Conservation (phyloP, 2,113 vertebrate species). For the Rhineura floridana region DNA sequence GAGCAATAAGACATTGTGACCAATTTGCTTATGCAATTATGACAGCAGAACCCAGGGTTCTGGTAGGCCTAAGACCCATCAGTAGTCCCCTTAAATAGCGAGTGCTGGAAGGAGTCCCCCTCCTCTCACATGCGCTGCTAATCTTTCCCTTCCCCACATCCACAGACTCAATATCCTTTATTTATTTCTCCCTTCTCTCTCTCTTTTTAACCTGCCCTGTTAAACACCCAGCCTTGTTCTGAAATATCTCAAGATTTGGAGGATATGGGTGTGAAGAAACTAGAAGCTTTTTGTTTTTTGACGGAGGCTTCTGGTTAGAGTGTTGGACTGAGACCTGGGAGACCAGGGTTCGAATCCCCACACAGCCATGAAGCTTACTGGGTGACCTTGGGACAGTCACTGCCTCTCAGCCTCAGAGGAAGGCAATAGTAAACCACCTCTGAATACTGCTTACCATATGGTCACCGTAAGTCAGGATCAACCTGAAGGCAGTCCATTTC, state of each 20-base stretch:
- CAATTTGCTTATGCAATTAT: background rate
- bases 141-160: background rate
- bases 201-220: too few relatives aligned
- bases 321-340: too few relatives aligned
- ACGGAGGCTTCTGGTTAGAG: background rate
- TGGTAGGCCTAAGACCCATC: background rate
- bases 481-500: too few relatives aligned
- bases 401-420: too few relatives aligned
- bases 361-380: too few relatives aligned
- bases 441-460: too few relatives aligned
- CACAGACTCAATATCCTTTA: background rate
- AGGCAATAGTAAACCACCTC: too few relatives aligned
- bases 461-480: too few relatives aligned
- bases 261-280: background rate
- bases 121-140: background rate
- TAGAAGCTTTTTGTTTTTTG: background rate
- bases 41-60: background rate
- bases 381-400: too few relatives aligned
- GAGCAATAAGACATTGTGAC: background rate
- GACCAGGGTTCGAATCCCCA: too few relatives aligned
- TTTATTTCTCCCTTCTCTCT: background rate
- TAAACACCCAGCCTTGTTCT: background rate
- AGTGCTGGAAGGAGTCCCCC: background rate
- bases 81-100: background rate
- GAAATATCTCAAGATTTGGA: background rate